Conservation (phyloP, 2,797 vertebrate species). For the Sebastes oblongus region DNA sequence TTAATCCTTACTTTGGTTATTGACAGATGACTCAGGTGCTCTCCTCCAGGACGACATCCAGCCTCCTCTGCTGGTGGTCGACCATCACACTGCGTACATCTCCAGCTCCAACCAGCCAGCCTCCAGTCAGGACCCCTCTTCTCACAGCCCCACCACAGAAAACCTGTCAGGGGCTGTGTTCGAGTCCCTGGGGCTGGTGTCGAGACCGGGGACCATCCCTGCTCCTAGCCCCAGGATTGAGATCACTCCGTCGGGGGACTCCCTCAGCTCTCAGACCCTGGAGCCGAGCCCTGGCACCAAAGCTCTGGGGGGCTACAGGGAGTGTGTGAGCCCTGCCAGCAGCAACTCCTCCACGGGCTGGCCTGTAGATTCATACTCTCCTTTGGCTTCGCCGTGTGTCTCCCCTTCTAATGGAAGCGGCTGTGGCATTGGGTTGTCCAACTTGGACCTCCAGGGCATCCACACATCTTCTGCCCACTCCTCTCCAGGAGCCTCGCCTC, state of each 20-base stretch:
- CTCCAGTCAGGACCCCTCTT: constrained; percentile 72
- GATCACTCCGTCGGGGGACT: constrained; percentile 93
- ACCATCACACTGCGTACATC: constrained; percentile 78
- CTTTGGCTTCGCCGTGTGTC: constrained; percentile 90
- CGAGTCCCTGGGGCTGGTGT: constrained; percentile 77
- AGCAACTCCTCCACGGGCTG: constrained; percentile 97
- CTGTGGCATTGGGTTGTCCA: constrained; percentile 71
- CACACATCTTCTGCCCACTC: constrained; percentile 91
- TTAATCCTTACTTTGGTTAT: not conserved
- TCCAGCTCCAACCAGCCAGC: constrained; percentile 77
- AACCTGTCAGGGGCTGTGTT: constrained; percentile 24
- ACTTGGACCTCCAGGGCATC: constrained; percentile 90
- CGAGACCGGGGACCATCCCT: constrained; percentile 78
- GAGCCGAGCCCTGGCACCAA: constrained; percentile 83
- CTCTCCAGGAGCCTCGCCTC: constrained; percentile 93
- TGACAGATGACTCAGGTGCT: constrained; percentile 83
- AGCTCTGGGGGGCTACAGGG: constrained; percentile 86
- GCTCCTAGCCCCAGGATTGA: constrained; percentile 94
- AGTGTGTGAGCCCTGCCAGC: constrained; percentile 95
- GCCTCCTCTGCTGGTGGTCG: constrained; percentile 82
- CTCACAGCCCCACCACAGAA: constrained; percentile 36
- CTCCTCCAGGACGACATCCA: constrained; percentile 82
- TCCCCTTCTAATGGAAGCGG: constrained; percentile 83
- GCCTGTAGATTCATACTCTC: constrained; percentile 90
- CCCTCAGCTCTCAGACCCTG: constrained; percentile 84